Evolutionary conservation across 2,797 vertebrate genomes (phyloP).

Genomic region (Sebastes cheni): DNA sequence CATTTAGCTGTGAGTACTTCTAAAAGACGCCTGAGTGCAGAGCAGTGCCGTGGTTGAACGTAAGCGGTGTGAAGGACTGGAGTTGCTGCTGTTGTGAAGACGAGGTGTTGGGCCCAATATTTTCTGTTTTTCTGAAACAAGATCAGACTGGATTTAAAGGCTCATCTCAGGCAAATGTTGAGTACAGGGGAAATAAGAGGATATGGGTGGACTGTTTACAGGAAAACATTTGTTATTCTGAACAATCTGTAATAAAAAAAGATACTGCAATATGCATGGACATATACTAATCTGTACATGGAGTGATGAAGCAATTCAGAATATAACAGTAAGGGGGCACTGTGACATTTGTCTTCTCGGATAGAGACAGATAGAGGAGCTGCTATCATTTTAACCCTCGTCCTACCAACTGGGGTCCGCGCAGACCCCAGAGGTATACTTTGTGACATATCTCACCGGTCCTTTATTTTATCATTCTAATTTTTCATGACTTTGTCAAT

Average conservation of each 20-base stretch:
- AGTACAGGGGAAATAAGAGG: neutral
- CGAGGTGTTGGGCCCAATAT: neutral
- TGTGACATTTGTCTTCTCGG: neutral
- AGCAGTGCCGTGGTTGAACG: neutral
- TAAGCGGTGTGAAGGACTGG: neutral
- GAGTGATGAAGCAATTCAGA: neutral
- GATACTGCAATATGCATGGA: neutral
- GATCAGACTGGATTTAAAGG: neutral
- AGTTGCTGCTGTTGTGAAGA: neutral
- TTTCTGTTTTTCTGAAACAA: neutral
- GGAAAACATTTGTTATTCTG: slow-evolving; percentile 5
- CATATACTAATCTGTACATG: neutral
- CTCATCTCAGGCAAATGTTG: slow-evolving; percentile 10
- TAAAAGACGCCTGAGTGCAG: neutral
- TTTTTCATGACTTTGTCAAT: too few species aligned
- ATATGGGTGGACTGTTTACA: neutral
- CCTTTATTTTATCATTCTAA: too few species aligned
- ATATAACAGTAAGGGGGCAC: neutral
- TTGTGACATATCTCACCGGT: too few species aligned
- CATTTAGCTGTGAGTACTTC: neutral
- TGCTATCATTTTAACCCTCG: too few species aligned
- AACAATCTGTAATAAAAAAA: slow-evolving; percentile 43
- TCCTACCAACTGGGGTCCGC: too few species aligned
- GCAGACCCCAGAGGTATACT: too few species aligned
- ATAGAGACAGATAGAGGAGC: neutral